Evolutionary conservation across 2,113 vertebrate genomes (phyloP).

Genomic region (Herpailurus yagouaroundi): DNA sequence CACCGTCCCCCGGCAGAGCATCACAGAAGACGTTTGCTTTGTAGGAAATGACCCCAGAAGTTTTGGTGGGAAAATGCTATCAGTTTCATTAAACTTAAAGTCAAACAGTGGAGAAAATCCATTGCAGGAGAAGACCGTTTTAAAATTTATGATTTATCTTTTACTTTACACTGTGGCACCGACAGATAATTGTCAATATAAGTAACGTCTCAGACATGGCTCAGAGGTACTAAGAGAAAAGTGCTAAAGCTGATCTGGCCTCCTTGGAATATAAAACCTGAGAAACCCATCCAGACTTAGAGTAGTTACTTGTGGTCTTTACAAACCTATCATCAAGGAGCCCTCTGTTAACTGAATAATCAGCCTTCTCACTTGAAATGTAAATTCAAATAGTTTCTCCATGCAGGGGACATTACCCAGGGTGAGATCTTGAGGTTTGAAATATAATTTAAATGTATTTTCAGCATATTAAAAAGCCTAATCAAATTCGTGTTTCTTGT

Average conservation of each 20-base stretch:
- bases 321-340: background rate
- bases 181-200: background rate
- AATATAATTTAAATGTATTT: constrained; percentile 42
- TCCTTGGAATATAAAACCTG: background rate
- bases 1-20: fast-evolving
- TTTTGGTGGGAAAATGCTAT: background rate
- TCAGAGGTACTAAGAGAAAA: background rate
- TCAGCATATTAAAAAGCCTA: constrained; percentile 21
- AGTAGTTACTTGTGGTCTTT: background rate
- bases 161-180: background rate
- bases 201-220: background rate
- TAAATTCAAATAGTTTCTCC: constrained; percentile 40
- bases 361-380: constrained; percentile 55
- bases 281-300: background rate
- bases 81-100: background rate
- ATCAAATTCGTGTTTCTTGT: constrained; percentile 21
- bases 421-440: background rate
- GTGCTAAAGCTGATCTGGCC: background rate
- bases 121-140: background rate
- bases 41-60: background rate
- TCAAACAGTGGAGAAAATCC: background rate
- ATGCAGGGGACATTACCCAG: background rate
- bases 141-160: background rate
- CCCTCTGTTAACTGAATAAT: constrained; percentile 66
- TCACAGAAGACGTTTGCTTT: background rate